These are phyloP conservation scores for Echeneis naucrates DNA, from an alignment of 2,797 vertebrate genomes.

Conservation along the genomic window DNA sequence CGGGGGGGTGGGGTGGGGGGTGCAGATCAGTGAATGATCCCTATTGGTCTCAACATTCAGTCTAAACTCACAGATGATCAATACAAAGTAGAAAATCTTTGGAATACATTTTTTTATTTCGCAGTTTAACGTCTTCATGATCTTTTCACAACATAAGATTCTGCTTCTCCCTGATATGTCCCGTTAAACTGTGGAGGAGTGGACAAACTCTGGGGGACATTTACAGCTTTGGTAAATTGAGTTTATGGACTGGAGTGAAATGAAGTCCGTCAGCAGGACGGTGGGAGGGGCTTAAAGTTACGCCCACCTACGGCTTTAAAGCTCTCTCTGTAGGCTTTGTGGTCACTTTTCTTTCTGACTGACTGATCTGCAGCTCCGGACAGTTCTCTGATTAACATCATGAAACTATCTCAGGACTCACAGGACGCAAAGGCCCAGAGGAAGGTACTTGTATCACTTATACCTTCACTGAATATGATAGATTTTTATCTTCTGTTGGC, in stretches of 20 bases:
- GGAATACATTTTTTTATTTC: too few species aligned
- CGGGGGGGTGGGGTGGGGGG: neutral
- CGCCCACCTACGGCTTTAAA: constrained; percentile 36
- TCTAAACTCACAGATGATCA: too few species aligned
- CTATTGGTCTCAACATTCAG: neutral
- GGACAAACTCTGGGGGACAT: neutral
- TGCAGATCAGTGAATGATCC: neutral
- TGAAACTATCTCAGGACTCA: constrained; percentile 48
- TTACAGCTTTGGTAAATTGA: neutral
- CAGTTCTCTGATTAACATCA: constrained; percentile 16
- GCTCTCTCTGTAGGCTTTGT: fast-evolving
- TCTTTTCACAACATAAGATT: neutral
- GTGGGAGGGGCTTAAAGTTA: constrained; percentile 42
- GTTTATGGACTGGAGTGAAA: neutral
- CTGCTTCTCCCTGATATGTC: neutral
- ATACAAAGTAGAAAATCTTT: neutral
- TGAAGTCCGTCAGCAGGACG: neutral
- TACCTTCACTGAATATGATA: neutral
- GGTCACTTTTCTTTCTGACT: constrained; percentile 6
- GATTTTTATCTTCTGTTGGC: neutral
- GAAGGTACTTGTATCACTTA: constrained; percentile 36
- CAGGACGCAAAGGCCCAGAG: constrained; percentile 35
- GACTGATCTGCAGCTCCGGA: neutral
- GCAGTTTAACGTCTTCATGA: too few species aligned
- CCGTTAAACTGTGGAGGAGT: neutral